Evolutionary conservation across 2,797 vertebrate species (phyloP), one percentile per base, ranked within the genome.

Genomic region (Pseudochirops corinnae): DNA sequence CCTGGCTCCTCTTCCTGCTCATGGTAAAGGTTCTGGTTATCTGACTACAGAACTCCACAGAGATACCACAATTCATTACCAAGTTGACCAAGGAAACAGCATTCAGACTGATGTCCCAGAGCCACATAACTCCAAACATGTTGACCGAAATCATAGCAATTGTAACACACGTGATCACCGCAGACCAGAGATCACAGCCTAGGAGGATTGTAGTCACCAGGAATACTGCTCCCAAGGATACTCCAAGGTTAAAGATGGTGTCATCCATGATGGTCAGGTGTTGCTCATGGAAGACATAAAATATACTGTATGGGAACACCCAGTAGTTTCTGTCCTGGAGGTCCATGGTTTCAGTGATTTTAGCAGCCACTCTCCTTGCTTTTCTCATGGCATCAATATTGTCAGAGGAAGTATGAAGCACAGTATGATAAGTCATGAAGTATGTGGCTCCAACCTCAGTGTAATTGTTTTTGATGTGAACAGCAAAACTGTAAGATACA

Each of bases 81-180:
- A 99, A 98, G 98, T 99, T 99, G 94, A 99, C 99, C n/a, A 99
- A 98, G 3, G 99, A 99, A 33, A 99, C 99, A 0, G 99, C 99
- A 0, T 99, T 99, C 96, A 99, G 98, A 98, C 99, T 99, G 99
- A 99, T 99, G 98, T 95, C 95, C 99, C 99, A 99, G 57, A 99
- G 99, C 99, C 99, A 99, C 99, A 99, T 99, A 95, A 99, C 99
- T 4, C 99, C 99, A 1, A 99, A 99, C 99, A 99, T 99, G 99
- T 99, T 99, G 98, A 99, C 95, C 74, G 99, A 98, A 98, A 99
- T 99, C 99, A 99, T 99, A 92, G 99, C 99, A 96, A 99, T 99
- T 95, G 99, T 99, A 60, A 99, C 0, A 94, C 99, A 99, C 98
- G 99, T 99, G 21, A 99, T 39, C 94, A 99, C 90, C 0, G 99